These are phyloP conservation scores for Delichon dasypus DNA, from an alignment of 2,797 vertebrate species.

Conservation along the genomic window DNA sequence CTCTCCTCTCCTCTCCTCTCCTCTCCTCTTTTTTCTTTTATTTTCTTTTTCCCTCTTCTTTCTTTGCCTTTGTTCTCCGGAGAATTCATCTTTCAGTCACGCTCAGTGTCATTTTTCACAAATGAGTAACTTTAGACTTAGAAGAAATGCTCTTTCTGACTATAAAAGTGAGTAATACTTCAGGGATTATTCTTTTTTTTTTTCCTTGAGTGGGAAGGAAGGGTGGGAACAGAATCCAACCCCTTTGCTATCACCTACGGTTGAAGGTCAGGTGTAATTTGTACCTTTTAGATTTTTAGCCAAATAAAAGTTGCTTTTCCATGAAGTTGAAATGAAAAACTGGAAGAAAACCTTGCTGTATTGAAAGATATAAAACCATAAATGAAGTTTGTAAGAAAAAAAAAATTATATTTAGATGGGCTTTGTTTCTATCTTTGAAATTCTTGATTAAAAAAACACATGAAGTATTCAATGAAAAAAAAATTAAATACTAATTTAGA, in stretches of 20 bases:
- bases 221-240: background rate
- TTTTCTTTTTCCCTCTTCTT: no score
- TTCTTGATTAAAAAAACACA: background rate
- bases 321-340: slow-evolving; percentile 37
- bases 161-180: slow-evolving; percentile 68
- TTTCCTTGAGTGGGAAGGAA: background rate
- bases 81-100: slow-evolving; percentile 68
- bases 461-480: background rate
- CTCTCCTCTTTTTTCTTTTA: no score
- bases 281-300: slow-evolving; percentile 49
- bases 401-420: fast-evolving
- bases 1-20: no score
- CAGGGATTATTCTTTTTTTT: background rate
- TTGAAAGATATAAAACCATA: background rate
- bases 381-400: fast-evolving
- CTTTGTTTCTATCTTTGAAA: background rate
- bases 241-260: background rate
- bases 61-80: background rate
- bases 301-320: slow-evolving; percentile 35
- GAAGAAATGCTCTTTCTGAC: slow-evolving; percentile 20
- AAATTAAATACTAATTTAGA: background rate
- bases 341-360: background rate
- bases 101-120: slow-evolving; percentile 66
- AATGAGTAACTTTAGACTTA: slow-evolving; percentile 49
- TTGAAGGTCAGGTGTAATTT: slow-evolving; percentile 9